Evolutionary conservation across 2,888 invertebrate genomes (phyloP), one percentile per base, ranked within the genome.

Genomic region (Pandemis corylana): DNA sequence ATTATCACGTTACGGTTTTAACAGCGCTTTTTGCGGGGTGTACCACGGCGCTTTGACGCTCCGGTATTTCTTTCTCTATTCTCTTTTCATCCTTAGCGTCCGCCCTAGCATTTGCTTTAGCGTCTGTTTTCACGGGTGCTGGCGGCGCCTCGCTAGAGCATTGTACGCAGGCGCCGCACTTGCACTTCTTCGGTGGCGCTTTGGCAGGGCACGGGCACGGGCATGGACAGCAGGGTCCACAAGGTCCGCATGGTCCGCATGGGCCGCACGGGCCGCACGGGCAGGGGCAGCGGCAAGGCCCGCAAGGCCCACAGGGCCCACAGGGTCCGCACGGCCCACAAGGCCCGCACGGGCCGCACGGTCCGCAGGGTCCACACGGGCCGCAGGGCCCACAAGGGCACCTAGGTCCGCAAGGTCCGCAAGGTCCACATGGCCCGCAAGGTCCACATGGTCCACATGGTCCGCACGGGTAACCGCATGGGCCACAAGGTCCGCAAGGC

Each of bases 311-410:
- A 28, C 78, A 71, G 0, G 79, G 68, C 62, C 76, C 0, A 7
- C 85, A 84, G 0, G 85, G 84, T 0, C 84, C 82, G 10, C 85
- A 85, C 0, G 84, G 81, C 0, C 83, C 79, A 20, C 87, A 85
- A 0, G 86, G 85, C 0, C 89, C 87, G n/a, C 88, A 87, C 0
- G 90, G 89, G 0, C 87, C 85, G 49, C 88, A 89, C 0, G 87
- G 84, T 0, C 85, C 83, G 36, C 77, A 66, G 62, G 80, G 80
- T 61, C 69, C 51, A 75, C 79, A 71, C 36, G 82, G 74, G 67
- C 80, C 63, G 7, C 71, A 71, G 0, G 72, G 69, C 7, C 72
- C 76, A 59, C 75, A 75, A 5, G 72, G 53, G 3, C 84, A 81
- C 64, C 84, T 82, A 0, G 84, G 84, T 0, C 80, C 75, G 56